Evolutionary conservation across 2,113 vertebrate species (phyloP).

Genomic region (Athene noctua): DNA sequence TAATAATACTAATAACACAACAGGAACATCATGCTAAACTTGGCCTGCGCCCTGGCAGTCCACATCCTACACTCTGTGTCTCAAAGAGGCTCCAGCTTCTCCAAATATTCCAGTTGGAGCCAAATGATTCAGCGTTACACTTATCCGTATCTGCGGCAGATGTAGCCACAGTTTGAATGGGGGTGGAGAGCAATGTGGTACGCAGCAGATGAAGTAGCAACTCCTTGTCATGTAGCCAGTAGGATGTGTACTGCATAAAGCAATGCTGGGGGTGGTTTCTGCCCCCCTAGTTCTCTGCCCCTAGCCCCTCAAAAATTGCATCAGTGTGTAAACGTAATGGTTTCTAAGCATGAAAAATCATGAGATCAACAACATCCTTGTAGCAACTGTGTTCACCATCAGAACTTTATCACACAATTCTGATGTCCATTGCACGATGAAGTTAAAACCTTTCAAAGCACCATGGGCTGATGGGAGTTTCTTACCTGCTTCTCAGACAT

Average conservation of each 20-base stretch:
- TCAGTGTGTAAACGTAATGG: background rate
- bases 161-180: background rate
- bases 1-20: background rate
- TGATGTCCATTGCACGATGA: fast-evolving
- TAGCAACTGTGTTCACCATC: background rate
- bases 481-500: constrained; percentile 98
- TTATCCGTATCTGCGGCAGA: background rate
- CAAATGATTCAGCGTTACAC: background rate
- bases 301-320: background rate
- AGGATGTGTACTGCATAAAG: background rate
- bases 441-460: background rate
- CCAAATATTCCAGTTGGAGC: background rate
- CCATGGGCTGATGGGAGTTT: fast-evolving
- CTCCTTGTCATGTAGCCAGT: background rate
- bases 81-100: background rate
- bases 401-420: background rate
- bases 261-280: background rate
- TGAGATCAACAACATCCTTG: background rate
- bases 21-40: background rate
- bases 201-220: background rate
- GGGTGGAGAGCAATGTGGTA: background rate
- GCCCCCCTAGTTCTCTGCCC: background rate
- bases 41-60: background rate
- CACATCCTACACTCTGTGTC: background rate
- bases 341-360: background rate